Evolutionary conservation across 2,113 vertebrate species (phyloP).

Genomic region (Oryzias melastigma): DNA sequence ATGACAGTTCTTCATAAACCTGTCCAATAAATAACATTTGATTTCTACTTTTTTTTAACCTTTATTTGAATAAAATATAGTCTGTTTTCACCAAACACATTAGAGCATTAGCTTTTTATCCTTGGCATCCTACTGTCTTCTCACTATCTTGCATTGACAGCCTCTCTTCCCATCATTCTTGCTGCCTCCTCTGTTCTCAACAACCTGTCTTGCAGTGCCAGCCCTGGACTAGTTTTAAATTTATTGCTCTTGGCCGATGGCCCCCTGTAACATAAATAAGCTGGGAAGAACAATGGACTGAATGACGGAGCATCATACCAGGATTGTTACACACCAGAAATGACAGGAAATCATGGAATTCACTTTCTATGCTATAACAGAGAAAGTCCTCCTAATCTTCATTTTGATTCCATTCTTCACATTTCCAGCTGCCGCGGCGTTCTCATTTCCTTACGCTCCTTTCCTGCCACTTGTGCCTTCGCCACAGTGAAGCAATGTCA

Average conservation of each 20-base stretch:
- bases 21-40: no score
- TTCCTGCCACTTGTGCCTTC: constrained; percentile 40
- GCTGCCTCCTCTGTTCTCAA: constrained; percentile 48
- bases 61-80: no score
- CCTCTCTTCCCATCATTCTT: constrained; percentile 34
- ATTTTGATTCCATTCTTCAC: constrained; percentile 49
- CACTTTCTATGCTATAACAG: constrained; percentile 46
- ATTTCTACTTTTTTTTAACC: no score
- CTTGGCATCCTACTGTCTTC: constrained; percentile 20
- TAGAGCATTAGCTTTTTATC: no score
- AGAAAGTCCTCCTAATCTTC: constrained; percentile 50
- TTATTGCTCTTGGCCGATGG: constrained; percentile 66
- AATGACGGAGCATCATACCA: constrained; percentile 56
- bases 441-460: constrained; percentile 60
- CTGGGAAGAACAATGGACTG: constrained; percentile 61
- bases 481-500: constrained; percentile 8
- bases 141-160: constrained; percentile 56
- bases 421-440: constrained; percentile 45
- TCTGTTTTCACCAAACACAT: no score
- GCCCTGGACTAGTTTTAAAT: constrained; percentile 67
- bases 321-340: constrained; percentile 47
- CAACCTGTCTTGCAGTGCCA: constrained; percentile 66
- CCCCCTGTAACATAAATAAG: constrained; percentile 68
- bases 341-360: constrained; percentile 49
- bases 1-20: no score